Base-by-base conservation (phyloP, 2,888 invertebrate genomes). In the Chrysolina oricalcia region DNA sequence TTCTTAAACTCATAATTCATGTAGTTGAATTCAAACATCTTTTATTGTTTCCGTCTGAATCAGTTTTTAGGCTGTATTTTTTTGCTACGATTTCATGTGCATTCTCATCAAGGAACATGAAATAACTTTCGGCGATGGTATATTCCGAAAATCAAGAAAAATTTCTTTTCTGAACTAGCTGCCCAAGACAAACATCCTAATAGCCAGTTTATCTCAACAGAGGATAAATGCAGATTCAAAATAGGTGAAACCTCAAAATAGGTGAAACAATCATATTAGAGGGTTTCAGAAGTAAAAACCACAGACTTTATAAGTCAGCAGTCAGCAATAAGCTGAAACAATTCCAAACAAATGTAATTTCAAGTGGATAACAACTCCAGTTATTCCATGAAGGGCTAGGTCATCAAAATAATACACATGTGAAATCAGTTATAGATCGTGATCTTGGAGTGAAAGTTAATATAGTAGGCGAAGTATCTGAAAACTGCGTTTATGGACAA, bases 391-490 rank as follows among this genome's bases (percentile, higher is more conserved):
- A 65, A 65, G 35, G 72, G 23, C 65, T 72, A 17, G 65, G 53
- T 17, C 72, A 72, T 65, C 65, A 72, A 48, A 72, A 71, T 23
- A 27, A 71, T 17, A 71, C 48, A 48, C 63, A 71, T 63, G 23
- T 48, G 11, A 64, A 27, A 71, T 40, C 48, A 27, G 46, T 64
- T 19, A 35, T 71, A 21, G 40, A n/a, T 19, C 63, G 50, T 46
- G 71, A 64, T 41, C 48, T 71, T 63, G 46, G 48, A 19, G 59
- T 71, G 27, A 50, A 71, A 71, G 50, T 64, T 27, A 71, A 64
- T 40, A 35, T 43, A 50, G 71, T 48, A 48, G 23, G 64, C 27
- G 21, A 53, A 48, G 56, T 69, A 50, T 56, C 56, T 19, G n/a
- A 64, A 43, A 0, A 62, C 13, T 63, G 70, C 43, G 15, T 71